Base-by-base conservation (phyloP, 1,140 invertebrate species). In the Hyposmocoma kahamanoa region DNA sequence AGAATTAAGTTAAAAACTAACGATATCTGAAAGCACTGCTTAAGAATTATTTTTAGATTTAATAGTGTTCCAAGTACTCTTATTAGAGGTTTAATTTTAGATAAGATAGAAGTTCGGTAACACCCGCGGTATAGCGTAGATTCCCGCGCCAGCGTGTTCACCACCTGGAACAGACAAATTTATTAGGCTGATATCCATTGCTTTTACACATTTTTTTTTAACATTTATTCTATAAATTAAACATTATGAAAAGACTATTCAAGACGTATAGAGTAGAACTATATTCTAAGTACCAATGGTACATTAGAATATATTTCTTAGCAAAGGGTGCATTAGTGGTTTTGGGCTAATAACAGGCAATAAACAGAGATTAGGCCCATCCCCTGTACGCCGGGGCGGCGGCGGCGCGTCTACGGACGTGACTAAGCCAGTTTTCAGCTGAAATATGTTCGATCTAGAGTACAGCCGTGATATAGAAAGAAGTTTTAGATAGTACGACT, bases 371-470 rank as follows among this genome's bases (percentile, higher is more conserved):
- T 26, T 26, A 26, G 24, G 24, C 24, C 24, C 11, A 26, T 26
- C 24, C n/a, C n/a, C n/a, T n/a, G n/a, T n/a, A n/a, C n/a, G n/a
- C 24, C 47, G 49, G 53, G 49, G 48, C 46, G 28, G 41, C 42
- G 24, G 30, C 22, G 9, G 20, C 17, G 22, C 15, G 26, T 21
- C 50, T 48, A 36, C 48, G 53, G 49, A 53, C 50, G 51, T 66
- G 59, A 66, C 56, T 49, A 52, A 56, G 62, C 49, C 42, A 49
- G 22, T 56, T 49, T 58, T 36, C 43, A 42, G 45, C 24, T 11
- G 43, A 57, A 47, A 62, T 53, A 59, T 59, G 56, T 57, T 51
- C 44, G 38, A 41, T n/a, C n/a, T n/a, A n/a, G n/a, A n/a, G n/a
- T n/a, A n/a, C n/a, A n/a, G n/a, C n/a, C n/a, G n/a, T n/a, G n/a